Evolutionary conservation across 2,797 vertebrate species (phyloP).

Genomic region (Alectoris magna): DNA sequence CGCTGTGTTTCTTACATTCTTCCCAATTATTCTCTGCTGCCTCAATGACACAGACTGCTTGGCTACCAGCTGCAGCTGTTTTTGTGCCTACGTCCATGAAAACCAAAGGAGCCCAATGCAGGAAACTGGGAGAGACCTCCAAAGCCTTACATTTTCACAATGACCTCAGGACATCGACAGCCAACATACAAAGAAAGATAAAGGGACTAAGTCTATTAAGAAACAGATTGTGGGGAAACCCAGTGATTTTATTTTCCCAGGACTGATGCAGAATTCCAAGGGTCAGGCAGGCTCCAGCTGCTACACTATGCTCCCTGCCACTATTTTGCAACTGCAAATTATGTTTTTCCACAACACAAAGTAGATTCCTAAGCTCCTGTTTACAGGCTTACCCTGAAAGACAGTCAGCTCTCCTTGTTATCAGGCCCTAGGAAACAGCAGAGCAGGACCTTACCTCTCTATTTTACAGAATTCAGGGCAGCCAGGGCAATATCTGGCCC

Average conservation of each 20-base stretch:
- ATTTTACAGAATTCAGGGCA: not conserved
- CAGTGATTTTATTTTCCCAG: not conserved
- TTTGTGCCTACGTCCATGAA: not conserved
- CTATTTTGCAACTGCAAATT: not conserved
- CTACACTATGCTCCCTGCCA: not conserved
- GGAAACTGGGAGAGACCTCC: not conserved
- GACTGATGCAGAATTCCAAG: not conserved
- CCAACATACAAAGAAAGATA: not conserved
- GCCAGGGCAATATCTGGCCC: not conserved
- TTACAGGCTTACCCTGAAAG: not conserved
- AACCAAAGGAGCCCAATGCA: not conserved
- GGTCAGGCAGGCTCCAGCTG: not conserved
- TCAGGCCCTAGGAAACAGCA: not conserved
- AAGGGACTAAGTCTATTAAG: not conserved
- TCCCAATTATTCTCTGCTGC: not conserved
- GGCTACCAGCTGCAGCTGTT: fast-evolving
- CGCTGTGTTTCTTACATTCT: not conserved
- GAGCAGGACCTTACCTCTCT: not conserved
- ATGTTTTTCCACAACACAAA: not conserved
- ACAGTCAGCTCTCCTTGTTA: not conserved
- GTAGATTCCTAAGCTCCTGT: not conserved
- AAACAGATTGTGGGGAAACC: not conserved
- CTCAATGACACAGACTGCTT: not conserved
- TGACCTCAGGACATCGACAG: not conserved
- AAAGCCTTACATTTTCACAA: not conserved